Evolutionary conservation across 2,113 vertebrate species (phyloP), one percentile per base, ranked within the genome.

Genomic region (Phrynocephalus versicolor): DNA sequence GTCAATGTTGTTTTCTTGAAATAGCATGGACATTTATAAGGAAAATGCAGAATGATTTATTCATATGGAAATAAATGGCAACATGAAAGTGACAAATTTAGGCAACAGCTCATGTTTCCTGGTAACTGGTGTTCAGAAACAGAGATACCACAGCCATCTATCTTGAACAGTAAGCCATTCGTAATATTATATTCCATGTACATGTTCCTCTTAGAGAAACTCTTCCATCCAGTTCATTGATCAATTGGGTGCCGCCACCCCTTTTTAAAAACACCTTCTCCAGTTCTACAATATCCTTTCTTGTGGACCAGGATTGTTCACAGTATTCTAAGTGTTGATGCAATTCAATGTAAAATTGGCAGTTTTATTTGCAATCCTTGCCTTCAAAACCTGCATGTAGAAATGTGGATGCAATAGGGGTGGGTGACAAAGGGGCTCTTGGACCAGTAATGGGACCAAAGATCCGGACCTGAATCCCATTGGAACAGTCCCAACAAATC

Each of bases 1-100:
- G 65, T 55, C 76, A 85, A 25, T 51, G 62, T 27, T 77, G 65
- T 70, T n/a, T 85, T 58, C 65, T 70, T 69, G 41, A 58, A 70
- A 58, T 69, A 79, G 23, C 9, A 37, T 33, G 27, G 57, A 57
- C 35, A 25, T 27, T 64, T 27, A 41, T 15, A n/a, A 25, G 27
- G 12, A 71, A 71, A 15, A 27, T 39, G 37, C 39, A 14, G 15
- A 14, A 69, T n/a, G 62, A 65, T n/a, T 35, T 55, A 70, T 33
- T 23, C 21, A 21, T 37, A 35, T 37, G 19, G n/a, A 71, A 23
- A 45, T 27, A 57, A 81, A 23, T 70, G 41, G 27, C 30, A 70
- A 55, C 70, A 5, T 10, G 51, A 30, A 69, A 70, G 1, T 55
- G 18, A 81, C 30, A 15, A 10, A 64, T 64, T 57, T 25, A 37